These are phyloP conservation scores for Talpa occidentalis DNA, from an alignment of 2,113 vertebrate species.

Conservation along the genomic window DNA sequence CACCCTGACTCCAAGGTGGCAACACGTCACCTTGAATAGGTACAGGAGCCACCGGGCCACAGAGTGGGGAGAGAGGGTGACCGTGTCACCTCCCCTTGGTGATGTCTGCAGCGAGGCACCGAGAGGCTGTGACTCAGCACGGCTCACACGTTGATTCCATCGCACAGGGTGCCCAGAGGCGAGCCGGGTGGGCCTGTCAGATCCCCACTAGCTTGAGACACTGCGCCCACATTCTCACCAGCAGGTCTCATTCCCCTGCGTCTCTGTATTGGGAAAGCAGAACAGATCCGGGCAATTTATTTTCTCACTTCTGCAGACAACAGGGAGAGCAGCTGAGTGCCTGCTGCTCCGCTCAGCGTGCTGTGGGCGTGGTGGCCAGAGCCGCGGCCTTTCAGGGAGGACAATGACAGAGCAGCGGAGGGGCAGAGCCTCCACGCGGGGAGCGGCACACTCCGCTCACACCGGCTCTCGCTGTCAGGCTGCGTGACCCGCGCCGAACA, in stretches of 20 bases:
- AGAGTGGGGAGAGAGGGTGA: not conserved
- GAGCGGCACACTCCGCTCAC: not conserved
- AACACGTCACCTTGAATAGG: not conserved
- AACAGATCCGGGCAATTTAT: not conserved
- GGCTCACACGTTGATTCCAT: not conserved
- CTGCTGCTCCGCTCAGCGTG: not conserved
- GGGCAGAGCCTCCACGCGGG: not conserved
- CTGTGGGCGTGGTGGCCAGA: not conserved
- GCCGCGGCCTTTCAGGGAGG: not conserved
- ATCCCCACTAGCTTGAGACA: not conserved
- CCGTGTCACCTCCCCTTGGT: not conserved
- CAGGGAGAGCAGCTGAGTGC: not conserved
- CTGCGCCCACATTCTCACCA: not conserved
- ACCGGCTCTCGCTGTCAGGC: not conserved
- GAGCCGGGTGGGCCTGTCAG: not conserved
- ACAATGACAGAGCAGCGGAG: not conserved
- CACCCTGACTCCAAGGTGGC: not conserved
- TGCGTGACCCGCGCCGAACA: not conserved
- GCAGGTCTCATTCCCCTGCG: not conserved
- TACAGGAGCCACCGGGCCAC: not conserved
- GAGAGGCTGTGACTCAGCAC: slow-evolving; percentile 59
- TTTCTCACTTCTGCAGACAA: not conserved
- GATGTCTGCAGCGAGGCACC: not conserved
- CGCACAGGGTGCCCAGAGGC: not conserved
- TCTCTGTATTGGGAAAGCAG: not conserved